Percentiles rank a stretch among this genome's conserved stretches.
These are phyloP conservation scores for Drosophila tropicalis DNA, from an alignment of 1,140 invertebrate species.

Conservation along the genomic window DNA sequence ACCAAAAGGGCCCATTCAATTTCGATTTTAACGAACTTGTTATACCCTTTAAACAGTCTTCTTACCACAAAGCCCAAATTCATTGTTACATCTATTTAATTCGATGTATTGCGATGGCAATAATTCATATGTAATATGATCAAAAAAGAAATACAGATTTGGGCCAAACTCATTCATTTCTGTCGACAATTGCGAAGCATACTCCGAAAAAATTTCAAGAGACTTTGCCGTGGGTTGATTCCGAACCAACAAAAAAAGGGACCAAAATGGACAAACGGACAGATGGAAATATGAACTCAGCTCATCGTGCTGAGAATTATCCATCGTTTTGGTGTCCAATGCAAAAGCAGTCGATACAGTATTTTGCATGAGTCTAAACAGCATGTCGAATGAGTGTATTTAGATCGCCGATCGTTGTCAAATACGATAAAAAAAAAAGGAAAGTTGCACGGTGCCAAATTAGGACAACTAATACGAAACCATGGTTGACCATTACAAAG, in stretches of 20 bases:
- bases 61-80: background rate
- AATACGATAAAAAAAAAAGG: background rate
- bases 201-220: background rate
- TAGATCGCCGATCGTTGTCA: background rate
- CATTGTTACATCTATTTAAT: background rate
- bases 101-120: background rate
- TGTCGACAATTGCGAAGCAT: background rate
- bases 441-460: constrained; percentile 3
- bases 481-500: background rate
- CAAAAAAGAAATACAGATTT: background rate
- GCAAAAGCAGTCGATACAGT: background rate
- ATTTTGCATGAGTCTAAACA: constrained; percentile 4
- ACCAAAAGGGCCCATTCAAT: background rate
- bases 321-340: background rate
- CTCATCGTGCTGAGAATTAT: constrained; percentile 8
- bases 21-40: background rate
- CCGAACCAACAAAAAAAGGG: background rate
- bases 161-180: background rate
- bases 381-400: constrained; percentile 7
- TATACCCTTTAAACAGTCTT: background rate
- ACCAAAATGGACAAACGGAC: background rate
- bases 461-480: background rate
- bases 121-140: background rate
- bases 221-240: background rate
- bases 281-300: constrained; percentile 7